These are phyloP conservation scores for Pedionomus torquatus DNA, from an alignment of 2,113 vertebrate species.

Conservation along the genomic window DNA sequence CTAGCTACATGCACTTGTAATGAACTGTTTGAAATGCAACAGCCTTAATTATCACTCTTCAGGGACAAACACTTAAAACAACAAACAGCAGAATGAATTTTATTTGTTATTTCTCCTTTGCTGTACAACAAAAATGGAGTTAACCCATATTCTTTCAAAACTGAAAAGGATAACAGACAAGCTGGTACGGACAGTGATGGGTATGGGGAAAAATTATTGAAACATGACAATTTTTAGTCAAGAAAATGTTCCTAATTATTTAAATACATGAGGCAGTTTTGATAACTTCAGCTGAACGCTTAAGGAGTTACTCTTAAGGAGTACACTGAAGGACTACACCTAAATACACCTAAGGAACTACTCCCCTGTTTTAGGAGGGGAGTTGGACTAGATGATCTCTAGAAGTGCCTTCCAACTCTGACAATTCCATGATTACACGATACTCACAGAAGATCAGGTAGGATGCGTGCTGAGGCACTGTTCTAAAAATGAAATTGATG, in stretches of 20 bases:
- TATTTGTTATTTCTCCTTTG: not conserved
- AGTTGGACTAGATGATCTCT: too few relatives aligned
- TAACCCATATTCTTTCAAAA: not conserved
- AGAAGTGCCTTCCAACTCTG: too few relatives aligned
- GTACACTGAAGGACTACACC: too few relatives aligned
- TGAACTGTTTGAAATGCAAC: not conserved
- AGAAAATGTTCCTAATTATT: not conserved
- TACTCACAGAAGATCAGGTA: not conserved
- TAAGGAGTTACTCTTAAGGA: not conserved
- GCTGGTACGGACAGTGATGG: not conserved
- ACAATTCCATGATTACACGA: too few relatives aligned
- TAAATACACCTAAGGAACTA: too few relatives aligned
- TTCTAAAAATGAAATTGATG: not conserved
- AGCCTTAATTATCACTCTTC: not conserved
- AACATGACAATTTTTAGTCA: not conserved
- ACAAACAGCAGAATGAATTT: not conserved
- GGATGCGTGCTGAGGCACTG: fast-evolving
- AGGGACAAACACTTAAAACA: not conserved
- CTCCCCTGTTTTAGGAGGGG: too few relatives aligned
- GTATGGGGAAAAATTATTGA: not conserved
- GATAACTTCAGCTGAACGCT: not conserved
- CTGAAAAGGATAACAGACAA: not conserved
- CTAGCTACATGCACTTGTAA: not conserved
- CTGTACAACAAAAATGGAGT: not conserved
- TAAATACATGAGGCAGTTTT: not conserved